These are phyloP conservation scores for Philereme vetulata DNA, from an alignment of 2,888 invertebrate species.

Conservation along the genomic window DNA sequence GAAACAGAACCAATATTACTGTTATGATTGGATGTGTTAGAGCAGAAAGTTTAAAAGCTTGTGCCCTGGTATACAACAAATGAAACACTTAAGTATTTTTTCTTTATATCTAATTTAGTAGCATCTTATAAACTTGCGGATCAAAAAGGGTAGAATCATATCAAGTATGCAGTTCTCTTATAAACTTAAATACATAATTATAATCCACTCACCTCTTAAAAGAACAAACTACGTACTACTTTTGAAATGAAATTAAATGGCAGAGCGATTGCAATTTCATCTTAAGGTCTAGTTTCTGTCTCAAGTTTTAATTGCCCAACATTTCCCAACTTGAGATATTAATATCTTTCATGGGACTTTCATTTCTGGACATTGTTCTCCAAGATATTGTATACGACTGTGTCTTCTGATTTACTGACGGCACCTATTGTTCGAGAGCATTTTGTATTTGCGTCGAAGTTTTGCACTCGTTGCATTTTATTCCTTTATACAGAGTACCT, in stretches of 20 bases:
- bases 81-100: too few relatives aligned
- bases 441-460: constrained; percentile 13
- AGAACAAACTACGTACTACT: neutral
- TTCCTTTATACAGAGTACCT: neutral
- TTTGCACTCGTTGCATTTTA: constrained; percentile 4
- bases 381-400: constrained; percentile 21
- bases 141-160: too few relatives aligned
- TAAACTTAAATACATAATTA: too few relatives aligned
- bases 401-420: constrained; percentile 19
- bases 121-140: too few relatives aligned
- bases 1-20: too few relatives aligned
- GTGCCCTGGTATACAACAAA: too few relatives aligned
- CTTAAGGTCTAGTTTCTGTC: constrained; percentile 53
- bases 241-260: constrained; percentile 60
- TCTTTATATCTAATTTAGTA: too few relatives aligned
- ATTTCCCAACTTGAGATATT: constrained; percentile 71
- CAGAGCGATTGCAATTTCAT: constrained; percentile 62
- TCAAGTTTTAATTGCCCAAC: constrained; percentile 75
- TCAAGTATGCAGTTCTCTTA: too few relatives aligned
- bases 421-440: constrained; percentile 10
- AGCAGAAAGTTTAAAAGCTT: too few relatives aligned
- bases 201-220: too few relatives aligned
- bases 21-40: too few relatives aligned
- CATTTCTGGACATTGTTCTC: constrained; percentile 48
- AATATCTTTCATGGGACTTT: constrained; percentile 65